Base-by-base conservation (phyloP, 2,888 invertebrate species). In the Empis livida region DNA sequence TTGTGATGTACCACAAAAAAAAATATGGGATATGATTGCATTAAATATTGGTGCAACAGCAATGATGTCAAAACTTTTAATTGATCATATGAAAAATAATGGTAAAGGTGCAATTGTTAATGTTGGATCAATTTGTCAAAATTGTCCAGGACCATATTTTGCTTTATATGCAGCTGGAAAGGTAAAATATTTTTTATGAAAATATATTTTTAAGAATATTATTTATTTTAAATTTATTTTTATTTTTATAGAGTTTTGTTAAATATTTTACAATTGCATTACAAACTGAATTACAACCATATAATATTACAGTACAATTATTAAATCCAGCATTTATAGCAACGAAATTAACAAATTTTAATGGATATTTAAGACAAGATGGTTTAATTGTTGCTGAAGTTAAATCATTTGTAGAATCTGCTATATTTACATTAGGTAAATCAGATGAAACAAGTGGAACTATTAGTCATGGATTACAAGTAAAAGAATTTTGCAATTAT, bases 161-260 rank as follows among this genome's bases (percentile, higher is more conserved):
- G 79, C 86, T 0, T 80, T 88, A 0, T 91, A 91, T 63, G 86
- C 85, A 2, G 89, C 90, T 5, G 82, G 85, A 2, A 91, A 90
- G 76, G 84, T 82, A 63, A 58, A 39, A 3, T 39, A 10, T 14
- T 11, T 38, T 38, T 38, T n/a, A n/a, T n/a, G n/a, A n/a, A n/a
- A n/a, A n/a, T n/a, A n/a, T n/a, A n/a, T 38, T 38, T 38, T 38
- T 38, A 16, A 5, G 9, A 5, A 14, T 32, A 35, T 14, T 14
- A 14, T 35, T 14, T n/a, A 5, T 31, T 11, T 32, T 13, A 5
- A 32, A 32, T n/a, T 32, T 9, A 23, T 10, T 20, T 23, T 20
- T 37, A 48, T 48, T 51, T 48, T 65, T 71, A 20, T 65, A 81
- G 81, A 73, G 76, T 0, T 85, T 82, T 63, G 69, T 83, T 1